A percentile compares a stretch with the other conserved stretches of the same genome.
These are phyloP conservation scores for Zhuqinia jingwanae DNA, from an alignment of 2,888 invertebrate genomes.

Conservation along the genomic window DNA sequence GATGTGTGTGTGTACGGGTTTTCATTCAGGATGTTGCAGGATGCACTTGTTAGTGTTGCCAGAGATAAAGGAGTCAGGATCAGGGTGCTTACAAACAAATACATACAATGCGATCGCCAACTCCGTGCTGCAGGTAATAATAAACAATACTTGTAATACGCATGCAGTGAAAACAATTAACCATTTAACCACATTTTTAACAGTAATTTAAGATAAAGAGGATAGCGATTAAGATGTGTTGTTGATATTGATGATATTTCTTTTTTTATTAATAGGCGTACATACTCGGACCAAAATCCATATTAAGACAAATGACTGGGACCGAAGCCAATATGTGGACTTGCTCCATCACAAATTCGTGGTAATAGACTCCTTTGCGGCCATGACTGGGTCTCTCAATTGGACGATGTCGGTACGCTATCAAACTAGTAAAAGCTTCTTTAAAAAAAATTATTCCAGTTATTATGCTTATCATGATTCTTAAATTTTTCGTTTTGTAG, in stretches of 20 bases:
- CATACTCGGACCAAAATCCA: constrained; percentile 37
- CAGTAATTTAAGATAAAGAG: background rate
- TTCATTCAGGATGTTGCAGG: constrained; percentile 45
- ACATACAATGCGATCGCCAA: background rate
- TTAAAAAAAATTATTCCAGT: background rate
- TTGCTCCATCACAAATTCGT: constrained; percentile 72
- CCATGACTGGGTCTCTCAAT: constrained; percentile 63
- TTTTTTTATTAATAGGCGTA: constrained; percentile 47
- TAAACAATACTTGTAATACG: too few species aligned
- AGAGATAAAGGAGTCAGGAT: background rate
- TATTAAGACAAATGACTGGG: background rate
- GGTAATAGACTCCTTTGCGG: constrained; percentile 54
- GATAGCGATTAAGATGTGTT: background rate
- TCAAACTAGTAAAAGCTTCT: background rate
- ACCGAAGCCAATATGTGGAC: constrained; percentile 20
- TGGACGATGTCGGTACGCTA: constrained; percentile 67
- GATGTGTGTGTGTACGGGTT: constrained; percentile 54
- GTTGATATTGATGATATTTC: background rate
- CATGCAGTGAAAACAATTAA: background rate
- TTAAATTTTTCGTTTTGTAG: constrained; percentile 17
- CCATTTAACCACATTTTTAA: background rate
- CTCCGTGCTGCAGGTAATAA: background rate
- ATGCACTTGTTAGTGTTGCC: constrained; percentile 11
- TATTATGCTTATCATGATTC: background rate
- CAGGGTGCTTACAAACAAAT: constrained; percentile 22